Evolutionary conservation across 2,888 invertebrate species (phyloP), one percentile per base, ranked within the genome.

Genomic region (Drosophila nr. medialis): DNA sequence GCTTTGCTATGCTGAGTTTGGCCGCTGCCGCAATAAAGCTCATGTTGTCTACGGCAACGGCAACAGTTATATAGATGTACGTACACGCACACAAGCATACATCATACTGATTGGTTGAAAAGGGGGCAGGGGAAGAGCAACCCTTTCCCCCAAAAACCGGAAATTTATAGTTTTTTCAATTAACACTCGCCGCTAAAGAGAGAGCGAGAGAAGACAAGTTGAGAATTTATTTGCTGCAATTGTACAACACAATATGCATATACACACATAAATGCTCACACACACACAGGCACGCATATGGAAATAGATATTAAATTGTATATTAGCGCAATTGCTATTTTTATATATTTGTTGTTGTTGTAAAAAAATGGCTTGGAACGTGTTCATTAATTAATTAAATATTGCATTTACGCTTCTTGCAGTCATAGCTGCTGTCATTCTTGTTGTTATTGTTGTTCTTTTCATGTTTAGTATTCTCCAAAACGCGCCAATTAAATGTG

Each of bases 31-130:
- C 86, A 86, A 86, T 90, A 86, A 81, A 86, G 81, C 87, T 89
- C 87, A 86, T 89, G 89, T 86, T 86, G 86, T 90, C 90, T 86
- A 85, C 87, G 90, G 87, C 89, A 73, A 69, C 75, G 73, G 72
- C 72, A 72, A 78, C 80, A 81, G 86, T 88, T 81, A 83, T 86
- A 55, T 24, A 49, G 58, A 36, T 36, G 24, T 36, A 36, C 24
- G 54, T 56, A 45, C 11, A 55, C 54, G 27, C n/a, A 38, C 21
- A 29, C 32, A 42, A 24, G 34, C 15, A 32, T n/a, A 62, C 11
- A 40, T 32, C n/a, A 30, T 40, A 40, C 24, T 60, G 67, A 69
- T 40, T 40, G 48, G 49, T 58, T 42, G 53, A 49, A 42, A 42
- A 45, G 24, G 56, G 21, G 18, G 30, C 24, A 49, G 51, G 13